phyloP scores from a whole-genome alignment of 2,113 vertebrate genomes.

The Sula dactylatra region DNA sequence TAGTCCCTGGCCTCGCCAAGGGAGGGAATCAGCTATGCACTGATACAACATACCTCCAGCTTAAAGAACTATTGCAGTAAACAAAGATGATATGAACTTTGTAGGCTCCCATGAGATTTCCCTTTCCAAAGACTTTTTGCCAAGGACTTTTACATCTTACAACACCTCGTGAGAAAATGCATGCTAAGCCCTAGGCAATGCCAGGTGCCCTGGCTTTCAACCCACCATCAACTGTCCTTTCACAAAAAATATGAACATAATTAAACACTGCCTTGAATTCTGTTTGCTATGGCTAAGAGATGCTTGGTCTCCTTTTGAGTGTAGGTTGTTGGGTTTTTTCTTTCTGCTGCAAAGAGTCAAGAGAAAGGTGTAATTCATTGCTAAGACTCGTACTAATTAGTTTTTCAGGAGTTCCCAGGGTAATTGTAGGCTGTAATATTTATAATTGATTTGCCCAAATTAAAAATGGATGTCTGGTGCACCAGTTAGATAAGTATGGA shows the following conservation, averaged over 20 bases:
- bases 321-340: not conserved
- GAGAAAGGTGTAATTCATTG: slow-evolving; percentile 56
- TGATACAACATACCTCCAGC: not conserved
- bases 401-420: slow-evolving; percentile 54
- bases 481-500: slow-evolving; percentile 29
- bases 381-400: slow-evolving; percentile 29
- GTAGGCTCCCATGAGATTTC: not conserved
- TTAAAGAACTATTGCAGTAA: not conserved
- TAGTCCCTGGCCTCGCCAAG: not conserved
- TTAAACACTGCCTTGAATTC: not conserved
- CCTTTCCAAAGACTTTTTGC: not conserved
- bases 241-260: not conserved
- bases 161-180: not conserved
- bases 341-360: slow-evolving; percentile 23
- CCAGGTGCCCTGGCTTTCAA: not conserved
- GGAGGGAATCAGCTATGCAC: not conserved
- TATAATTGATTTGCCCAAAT: slow-evolving; percentile 66
- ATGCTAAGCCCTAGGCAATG: not conserved
- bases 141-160: not conserved
- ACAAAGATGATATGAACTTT: not conserved
- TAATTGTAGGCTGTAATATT: slow-evolving; percentile 62
- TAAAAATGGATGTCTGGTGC: slow-evolving; percentile 51
- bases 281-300: not conserved
- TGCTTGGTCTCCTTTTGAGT: not conserved
- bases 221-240: not conserved